Evolutionary conservation across 2,888 invertebrate species (phyloP), one percentile per base, ranked within the genome.

Genomic region (Charanyca ferruginea): DNA sequence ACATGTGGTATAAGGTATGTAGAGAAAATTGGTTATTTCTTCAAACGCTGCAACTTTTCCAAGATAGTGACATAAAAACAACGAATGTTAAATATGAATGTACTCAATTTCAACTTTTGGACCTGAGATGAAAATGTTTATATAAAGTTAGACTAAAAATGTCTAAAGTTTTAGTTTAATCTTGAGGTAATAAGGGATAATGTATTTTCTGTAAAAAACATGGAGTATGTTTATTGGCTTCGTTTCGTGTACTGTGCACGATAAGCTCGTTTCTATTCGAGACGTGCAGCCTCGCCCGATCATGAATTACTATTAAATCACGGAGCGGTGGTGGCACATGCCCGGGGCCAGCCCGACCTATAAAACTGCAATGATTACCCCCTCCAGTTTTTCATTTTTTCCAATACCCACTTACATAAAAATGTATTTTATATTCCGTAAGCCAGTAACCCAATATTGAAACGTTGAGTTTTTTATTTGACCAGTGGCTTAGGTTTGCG

Each of bases 291-390:
- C 47, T 18, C n/a, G 8, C 35, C 44, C 45, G 51, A 28, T 20
- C 62, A 66, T 78, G 45, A 59, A 44, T 55, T 18, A 35, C 44
- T 45, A 62, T 54, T 73, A 72, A 78, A 75, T 78, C 55, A 63
- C 22, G 8, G 44, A 20, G 8, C 25, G 23, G 6, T 9, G 62
- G 57, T 23, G 61, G 47, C 58, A 62, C 18, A 48, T 42, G 73
- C n/a, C n/a, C n/a, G n/a, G n/a, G n/a, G n/a, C n/a, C n/a, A n/a
- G 41, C n/a, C 8, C 2, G 7, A 25, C 20, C 45, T 38, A 66
- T 78, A 62, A 73, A 60, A 60, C 38, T 62, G 35, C 55, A 78
- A 59, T 45, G 51, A 72, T 45, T 57, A 53, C 20, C 41, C 8
- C 20, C 41, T 59, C 25, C 32, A 53, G 22, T 35, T 51, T 62